A percentile compares a stretch with the other conserved stretches of the same genome.
Evolutionary conservation across 2,113 vertebrate genomes (phyloP).

Genomic region (Marcusenius ussheri): DNA sequence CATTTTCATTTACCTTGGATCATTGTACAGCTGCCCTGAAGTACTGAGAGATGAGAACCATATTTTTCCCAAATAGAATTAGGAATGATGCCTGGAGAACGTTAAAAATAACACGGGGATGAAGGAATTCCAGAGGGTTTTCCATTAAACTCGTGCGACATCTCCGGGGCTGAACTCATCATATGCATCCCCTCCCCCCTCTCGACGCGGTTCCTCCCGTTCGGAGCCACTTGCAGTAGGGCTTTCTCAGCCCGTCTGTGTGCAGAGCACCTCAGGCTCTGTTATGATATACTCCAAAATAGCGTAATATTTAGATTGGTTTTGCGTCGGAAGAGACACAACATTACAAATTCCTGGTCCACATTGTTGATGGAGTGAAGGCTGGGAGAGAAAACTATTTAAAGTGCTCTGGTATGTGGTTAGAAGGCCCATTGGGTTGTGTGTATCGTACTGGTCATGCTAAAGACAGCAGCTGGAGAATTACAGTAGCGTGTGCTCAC

Average conservation of each 20-base stretch:
- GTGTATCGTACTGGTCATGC: conserved; percentile 44
- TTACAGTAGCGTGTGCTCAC: conserved; percentile 57
- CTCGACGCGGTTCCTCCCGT: not conserved
- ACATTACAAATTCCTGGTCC: conserved; percentile 45
- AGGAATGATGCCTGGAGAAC: conserved; percentile 21
- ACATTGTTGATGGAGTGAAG: conserved; percentile 35
- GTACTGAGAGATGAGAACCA: not conserved
- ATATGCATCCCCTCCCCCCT: not conserved
- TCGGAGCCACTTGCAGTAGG: not conserved
- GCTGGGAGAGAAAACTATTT: conserved; percentile 53
- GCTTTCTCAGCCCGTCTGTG: conserved; percentile 3
- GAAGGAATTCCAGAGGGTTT: conserved; percentile 21
- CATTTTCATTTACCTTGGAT: conserved; percentile 48
- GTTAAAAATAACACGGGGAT: conserved; percentile 31
- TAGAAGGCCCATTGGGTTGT: conserved; percentile 50
- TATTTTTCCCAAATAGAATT: conserved; percentile 12
- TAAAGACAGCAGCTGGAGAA: conserved; percentile 64
- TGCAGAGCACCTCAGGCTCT: conserved; percentile 1
- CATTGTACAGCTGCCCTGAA: conserved; percentile 24
- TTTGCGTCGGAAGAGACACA: conserved; percentile 37
- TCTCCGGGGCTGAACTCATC: not conserved
- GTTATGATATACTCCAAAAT: conserved; percentile 26
- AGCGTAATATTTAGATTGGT: conserved; percentile 29
- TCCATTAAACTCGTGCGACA: conserved; percentile 26
- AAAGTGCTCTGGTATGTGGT: conserved; percentile 54